Percentiles rank a stretch among this genome's conserved stretches.
Conservation (phyloP, 1,140 invertebrate species). For the Drosophila repleta region DNA sequence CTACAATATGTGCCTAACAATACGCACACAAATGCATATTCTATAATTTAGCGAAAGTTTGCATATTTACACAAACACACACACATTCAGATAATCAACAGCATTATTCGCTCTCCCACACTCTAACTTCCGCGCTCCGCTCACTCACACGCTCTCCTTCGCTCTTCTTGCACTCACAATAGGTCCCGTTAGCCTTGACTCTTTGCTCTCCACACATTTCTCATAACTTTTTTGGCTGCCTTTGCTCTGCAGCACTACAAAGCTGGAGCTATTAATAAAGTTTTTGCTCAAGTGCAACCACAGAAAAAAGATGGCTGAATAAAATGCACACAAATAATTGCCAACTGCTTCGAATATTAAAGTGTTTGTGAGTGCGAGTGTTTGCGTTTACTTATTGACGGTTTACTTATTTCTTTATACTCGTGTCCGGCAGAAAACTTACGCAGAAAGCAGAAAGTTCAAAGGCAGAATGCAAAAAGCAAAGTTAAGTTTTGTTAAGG, state of each 20-base stretch:
- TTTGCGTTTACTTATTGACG: constrained; percentile 32
- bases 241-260: background rate
- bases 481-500: constrained; percentile 35
- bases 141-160: background rate
- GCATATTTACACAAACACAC: no score
- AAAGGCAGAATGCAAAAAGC: constrained; percentile 28
- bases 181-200: background rate
- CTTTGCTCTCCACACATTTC: background rate
- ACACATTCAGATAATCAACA: no score
- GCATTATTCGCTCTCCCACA: background rate
- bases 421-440: constrained; percentile 41
- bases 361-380: constrained; percentile 1
- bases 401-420: constrained; percentile 43
- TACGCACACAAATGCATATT: no score
- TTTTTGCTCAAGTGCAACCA: constrained; percentile 31
- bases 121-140: background rate
- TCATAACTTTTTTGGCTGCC: constrained; percentile 5
- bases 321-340: constrained; percentile 38
- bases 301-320: constrained; percentile 14
- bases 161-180: background rate
- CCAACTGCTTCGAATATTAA: constrained; percentile 20
- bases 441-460: constrained; percentile 33
- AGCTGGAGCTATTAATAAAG: constrained; percentile 27
- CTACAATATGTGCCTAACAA: no score
- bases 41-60: no score